phyloP scores from a whole-genome alignment of 2,113 vertebrate species.

The Silurus asotus region DNA sequence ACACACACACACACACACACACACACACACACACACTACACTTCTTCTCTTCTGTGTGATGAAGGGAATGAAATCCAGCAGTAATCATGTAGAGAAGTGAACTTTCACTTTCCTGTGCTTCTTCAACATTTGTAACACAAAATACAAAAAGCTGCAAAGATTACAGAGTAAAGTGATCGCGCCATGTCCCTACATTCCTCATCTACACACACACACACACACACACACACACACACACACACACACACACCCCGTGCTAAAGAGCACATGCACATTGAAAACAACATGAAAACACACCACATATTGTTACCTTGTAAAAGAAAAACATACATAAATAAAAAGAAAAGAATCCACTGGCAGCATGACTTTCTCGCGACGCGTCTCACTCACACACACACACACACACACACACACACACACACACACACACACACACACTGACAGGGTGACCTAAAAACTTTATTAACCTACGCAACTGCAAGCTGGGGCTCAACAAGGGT shows the following conservation, averaged over 20 bases:
- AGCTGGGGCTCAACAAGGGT: background rate
- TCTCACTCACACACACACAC: background rate
- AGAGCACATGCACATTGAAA: background rate
- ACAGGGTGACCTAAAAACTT: constrained; percentile 38
- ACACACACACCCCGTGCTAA: too few relatives aligned
- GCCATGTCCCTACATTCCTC: too few relatives aligned
- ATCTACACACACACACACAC: too few relatives aligned
- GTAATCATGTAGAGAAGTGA: background rate
- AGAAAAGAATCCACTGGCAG: background rate
- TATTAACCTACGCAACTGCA: background rate
- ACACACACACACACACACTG: background rate
- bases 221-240: too few relatives aligned
- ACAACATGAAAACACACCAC: background rate
- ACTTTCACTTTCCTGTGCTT: background rate
- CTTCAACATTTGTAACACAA: background rate
- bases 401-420: background rate
- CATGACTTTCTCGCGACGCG: background rate
- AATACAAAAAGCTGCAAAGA: background rate
- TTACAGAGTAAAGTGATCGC: background rate
- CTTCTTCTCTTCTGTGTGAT: background rate
- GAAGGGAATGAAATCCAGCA: background rate
- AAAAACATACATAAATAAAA: too few relatives aligned
- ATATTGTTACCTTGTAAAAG: background rate
- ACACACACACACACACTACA: background rate
- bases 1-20: background rate